Percentiles rank a stretch among this genome's conserved stretches.
These are phyloP conservation scores for Lerema accius DNA, from an alignment of 1,140 invertebrate species.

Conservation along the genomic window DNA sequence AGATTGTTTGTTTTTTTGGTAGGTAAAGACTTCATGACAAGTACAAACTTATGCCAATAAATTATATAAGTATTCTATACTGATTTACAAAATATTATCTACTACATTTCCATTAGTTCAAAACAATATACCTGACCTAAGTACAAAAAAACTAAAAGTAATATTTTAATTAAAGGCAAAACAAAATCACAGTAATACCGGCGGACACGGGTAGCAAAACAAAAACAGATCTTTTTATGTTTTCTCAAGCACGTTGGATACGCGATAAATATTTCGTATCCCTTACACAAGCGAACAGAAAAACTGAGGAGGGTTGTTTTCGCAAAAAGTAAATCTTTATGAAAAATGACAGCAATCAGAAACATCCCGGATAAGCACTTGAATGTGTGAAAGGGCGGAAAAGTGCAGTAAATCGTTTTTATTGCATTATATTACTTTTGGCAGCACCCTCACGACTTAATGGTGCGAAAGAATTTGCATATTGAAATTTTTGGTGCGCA, in stretches of 20 bases:
- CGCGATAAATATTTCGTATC: neutral
- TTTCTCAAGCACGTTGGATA: neutral
- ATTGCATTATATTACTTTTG: slow-evolving; percentile 37
- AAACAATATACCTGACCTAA: too few relatives aligned
- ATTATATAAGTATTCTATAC: too few relatives aligned
- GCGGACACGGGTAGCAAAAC: neutral
- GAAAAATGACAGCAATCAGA: slow-evolving; percentile 21
- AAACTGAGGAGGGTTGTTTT: slow-evolving; percentile 1
- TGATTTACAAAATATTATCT: too few relatives aligned
- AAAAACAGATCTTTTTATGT: neutral
- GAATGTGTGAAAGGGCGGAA: slow-evolving; percentile 26
- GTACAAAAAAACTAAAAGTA: too few relatives aligned
- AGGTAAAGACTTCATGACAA: too few relatives aligned
- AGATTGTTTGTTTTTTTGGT: too few relatives aligned
- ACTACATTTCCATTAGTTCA: too few relatives aligned
- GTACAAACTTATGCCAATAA: too few relatives aligned
- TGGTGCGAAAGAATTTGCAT: slow-evolving; percentile 26
- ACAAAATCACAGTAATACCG: too few relatives aligned
- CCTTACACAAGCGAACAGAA: slow-evolving; percentile 1
- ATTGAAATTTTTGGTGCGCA: slow-evolving; percentile 19
- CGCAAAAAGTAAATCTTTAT: slow-evolving; percentile 18
- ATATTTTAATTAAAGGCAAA: too few relatives aligned
- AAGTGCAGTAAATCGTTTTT: slow-evolving; percentile 44
- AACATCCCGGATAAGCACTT: slow-evolving; percentile 29
- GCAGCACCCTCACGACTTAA: slow-evolving; percentile 18